Evolutionary conservation across 2,888 invertebrate species (phyloP).

Genomic region (Myathropa florea): DNA sequence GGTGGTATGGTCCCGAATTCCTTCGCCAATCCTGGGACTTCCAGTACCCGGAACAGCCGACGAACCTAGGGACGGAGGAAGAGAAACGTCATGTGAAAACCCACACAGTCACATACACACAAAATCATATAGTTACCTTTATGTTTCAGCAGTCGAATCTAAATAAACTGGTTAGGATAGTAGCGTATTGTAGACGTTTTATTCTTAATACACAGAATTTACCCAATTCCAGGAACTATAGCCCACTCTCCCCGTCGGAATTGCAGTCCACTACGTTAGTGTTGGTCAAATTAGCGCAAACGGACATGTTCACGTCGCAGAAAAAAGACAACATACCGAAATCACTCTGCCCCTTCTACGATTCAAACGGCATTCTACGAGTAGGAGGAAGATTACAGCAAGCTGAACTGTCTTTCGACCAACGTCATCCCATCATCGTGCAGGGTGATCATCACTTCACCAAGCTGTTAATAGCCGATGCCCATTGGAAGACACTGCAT

Average conservation of each 20-base stretch:
- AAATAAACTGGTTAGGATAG: background rate
- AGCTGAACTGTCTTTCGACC: background rate
- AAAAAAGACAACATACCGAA: background rate
- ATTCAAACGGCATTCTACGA: background rate
- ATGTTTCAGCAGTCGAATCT: background rate
- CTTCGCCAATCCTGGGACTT: background rate
- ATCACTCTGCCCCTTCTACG: background rate
- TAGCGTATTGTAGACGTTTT: background rate
- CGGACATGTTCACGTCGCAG: background rate
- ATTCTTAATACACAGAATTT: background rate
- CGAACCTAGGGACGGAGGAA: background rate
- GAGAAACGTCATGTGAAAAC: background rate
- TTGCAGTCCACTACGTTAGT: background rate
- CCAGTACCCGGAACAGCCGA: background rate
- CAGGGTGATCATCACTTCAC: background rate
- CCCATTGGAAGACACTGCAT: background rate
- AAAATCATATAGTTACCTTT: background rate
- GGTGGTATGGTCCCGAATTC: background rate
- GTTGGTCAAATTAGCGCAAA: background rate
- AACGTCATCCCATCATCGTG: background rate
- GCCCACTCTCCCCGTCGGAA: background rate
- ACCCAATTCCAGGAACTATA: background rate
- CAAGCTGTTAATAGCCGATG: background rate
- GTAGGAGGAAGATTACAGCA: conserved; percentile 2
- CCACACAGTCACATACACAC: background rate